Conservation (phyloP, 2,113 vertebrate species). For the Crotophaga sulcirostris region DNA sequence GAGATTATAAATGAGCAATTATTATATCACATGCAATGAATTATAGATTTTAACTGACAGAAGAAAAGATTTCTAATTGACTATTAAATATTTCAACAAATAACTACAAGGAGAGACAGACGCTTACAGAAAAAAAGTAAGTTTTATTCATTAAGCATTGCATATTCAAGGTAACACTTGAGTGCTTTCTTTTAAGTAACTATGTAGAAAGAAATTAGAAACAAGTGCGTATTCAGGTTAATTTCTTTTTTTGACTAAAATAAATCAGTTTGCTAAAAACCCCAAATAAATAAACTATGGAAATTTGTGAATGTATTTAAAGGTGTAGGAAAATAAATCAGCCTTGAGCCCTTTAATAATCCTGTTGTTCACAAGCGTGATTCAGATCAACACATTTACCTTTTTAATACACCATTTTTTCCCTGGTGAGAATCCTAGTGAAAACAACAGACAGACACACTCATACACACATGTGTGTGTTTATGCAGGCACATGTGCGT, state of each 20-base stretch:
- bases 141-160: neutral
- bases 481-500: too few relatives aligned
- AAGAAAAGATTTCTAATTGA: constrained; percentile 51
- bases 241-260: neutral
- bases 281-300: neutral
- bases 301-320: neutral
- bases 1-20: constrained; percentile 26
- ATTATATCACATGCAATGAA: constrained; percentile 25
- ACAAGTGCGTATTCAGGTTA: neutral
- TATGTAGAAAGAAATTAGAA: neutral
- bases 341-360: neutral
- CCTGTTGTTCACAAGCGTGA: neutral
- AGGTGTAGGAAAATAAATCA: neutral
- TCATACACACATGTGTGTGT: rapidly evolving
- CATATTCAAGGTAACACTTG: neutral
- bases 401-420: neutral
- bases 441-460: neutral
- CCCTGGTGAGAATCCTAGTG: neutral
- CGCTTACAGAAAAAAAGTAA: neutral
- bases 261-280: neutral
- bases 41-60: constrained; percentile 31
- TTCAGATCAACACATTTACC: neutral
- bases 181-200: neutral
- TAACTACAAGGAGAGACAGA: neutral
- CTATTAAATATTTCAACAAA: constrained; percentile 14